These are phyloP conservation scores for Formica selysi DNA, from an alignment of 1,140 invertebrate species.

Conservation along the genomic window DNA sequence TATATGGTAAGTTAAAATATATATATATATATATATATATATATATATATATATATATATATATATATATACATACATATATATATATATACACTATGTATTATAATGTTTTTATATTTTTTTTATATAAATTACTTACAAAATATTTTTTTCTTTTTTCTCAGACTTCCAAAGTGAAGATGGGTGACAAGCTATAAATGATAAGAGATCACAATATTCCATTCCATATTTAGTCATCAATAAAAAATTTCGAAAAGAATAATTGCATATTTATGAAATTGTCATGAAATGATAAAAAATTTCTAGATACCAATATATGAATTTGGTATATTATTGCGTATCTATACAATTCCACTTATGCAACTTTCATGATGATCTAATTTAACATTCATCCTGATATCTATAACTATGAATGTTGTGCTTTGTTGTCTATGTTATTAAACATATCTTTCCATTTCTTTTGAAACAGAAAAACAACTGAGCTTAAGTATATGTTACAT, in stretches of 20 bases:
- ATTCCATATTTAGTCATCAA: constrained; percentile 64
- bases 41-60: no score
- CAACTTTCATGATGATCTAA: background rate
- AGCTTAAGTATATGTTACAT: constrained; percentile 4
- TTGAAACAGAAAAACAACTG: constrained; percentile 8
- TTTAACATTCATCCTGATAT: constrained; percentile 24
- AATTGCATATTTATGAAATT: constrained; percentile 10
- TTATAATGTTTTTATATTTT: background rate
- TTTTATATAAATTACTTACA: background rate
- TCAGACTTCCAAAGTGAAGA: constrained; percentile 88
- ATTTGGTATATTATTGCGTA: constrained; percentile 40
- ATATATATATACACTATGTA: background rate
- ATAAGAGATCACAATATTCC: constrained; percentile 48
- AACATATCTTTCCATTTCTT: background rate
- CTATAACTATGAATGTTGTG: background rate
- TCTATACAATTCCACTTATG: background rate
- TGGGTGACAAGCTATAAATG: constrained; percentile 85
- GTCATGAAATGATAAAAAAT: constrained; percentile 22
- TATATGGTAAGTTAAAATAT: constrained; percentile 89
- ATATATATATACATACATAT: no score
- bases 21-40: no score
- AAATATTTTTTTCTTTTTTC: constrained; percentile 53
- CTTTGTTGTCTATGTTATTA: background rate
- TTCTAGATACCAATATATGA: constrained; percentile 20
- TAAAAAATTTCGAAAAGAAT: constrained; percentile 10